Conservation (phyloP, 2,888 invertebrate species). For the Nymphalis polychloros region DNA sequence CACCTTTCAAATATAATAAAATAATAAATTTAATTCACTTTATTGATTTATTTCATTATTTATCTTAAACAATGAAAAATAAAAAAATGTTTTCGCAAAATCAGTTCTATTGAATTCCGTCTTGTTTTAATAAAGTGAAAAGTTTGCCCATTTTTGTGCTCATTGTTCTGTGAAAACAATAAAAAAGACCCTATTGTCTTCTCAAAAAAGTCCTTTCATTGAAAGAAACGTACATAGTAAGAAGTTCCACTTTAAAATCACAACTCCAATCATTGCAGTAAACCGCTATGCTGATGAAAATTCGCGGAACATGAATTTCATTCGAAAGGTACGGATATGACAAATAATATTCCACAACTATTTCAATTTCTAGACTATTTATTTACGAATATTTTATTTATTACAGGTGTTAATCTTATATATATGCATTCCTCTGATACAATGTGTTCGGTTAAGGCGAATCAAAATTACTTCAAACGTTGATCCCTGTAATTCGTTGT, state of each 20-base stretch:
- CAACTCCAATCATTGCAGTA: constrained; percentile 34
- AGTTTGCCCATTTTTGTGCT: constrained; percentile 37
- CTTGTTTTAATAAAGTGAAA: constrained; percentile 38
- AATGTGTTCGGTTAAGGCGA: neutral
- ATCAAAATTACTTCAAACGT: constrained; percentile 37
- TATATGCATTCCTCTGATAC: constrained; percentile 34
- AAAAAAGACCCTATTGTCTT: constrained; percentile 40
- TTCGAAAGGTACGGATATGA: constrained; percentile 16
- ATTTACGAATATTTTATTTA: neutral
- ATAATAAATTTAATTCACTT: neutral
- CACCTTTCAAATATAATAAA: neutral
- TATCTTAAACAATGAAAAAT: neutral
- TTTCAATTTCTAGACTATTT: no score
- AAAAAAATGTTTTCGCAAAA: constrained; percentile 16
- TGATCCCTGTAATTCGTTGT: constrained; percentile 66
- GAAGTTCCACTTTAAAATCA: constrained; percentile 37
- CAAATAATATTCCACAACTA: neutral
- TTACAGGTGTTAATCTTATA: constrained; percentile 49
- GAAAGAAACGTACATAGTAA: constrained; percentile 37
- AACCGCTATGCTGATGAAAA: constrained; percentile 29
- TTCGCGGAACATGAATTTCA: constrained; percentile 8
- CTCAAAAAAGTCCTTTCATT: constrained; percentile 38
- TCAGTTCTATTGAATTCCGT: constrained; percentile 33
- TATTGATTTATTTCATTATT: neutral
- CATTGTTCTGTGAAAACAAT: constrained; percentile 44